Conservation (phyloP, 1,140 invertebrate genomes). For the Oppia nitens region DNA sequence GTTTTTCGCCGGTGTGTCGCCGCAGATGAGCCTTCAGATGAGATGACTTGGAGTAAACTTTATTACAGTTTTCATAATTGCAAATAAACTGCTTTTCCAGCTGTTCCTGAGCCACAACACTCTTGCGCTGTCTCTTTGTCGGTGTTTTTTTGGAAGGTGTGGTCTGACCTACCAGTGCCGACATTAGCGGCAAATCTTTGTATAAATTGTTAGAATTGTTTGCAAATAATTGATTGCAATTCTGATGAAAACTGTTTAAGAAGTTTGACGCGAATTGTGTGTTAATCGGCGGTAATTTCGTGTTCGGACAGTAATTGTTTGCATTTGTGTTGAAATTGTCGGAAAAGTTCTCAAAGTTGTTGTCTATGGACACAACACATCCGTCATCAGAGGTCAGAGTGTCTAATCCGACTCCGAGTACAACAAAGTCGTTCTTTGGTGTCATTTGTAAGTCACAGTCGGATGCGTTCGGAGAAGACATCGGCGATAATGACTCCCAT, state of each 20-base stretch:
- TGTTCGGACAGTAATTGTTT: neutral
- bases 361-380: neutral
- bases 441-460: neutral
- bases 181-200: neutral
- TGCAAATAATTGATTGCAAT: neutral
- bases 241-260: neutral
- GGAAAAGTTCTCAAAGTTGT: neutral
- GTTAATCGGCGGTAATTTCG: neutral
- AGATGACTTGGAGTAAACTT: conserved; percentile 75
- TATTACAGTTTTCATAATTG: conserved; percentile 39
- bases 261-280: neutral
- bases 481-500: neutral
- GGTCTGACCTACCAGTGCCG: neutral
- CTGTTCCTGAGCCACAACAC: neutral
- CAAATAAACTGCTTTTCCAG: conserved; percentile 41
- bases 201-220: neutral
- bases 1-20: conserved; percentile 51
- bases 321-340: neutral
- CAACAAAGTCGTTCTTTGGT: neutral
- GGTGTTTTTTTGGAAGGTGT: neutral
- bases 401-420: neutral
- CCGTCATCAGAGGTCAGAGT: neutral
- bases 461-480: neutral
- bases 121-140: neutral
- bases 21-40: conserved; percentile 84